A percentile compares a stretch with the other conserved stretches of the same genome.
Conservation (phyloP, 2,113 vertebrate genomes). For the Otus sunia region DNA sequence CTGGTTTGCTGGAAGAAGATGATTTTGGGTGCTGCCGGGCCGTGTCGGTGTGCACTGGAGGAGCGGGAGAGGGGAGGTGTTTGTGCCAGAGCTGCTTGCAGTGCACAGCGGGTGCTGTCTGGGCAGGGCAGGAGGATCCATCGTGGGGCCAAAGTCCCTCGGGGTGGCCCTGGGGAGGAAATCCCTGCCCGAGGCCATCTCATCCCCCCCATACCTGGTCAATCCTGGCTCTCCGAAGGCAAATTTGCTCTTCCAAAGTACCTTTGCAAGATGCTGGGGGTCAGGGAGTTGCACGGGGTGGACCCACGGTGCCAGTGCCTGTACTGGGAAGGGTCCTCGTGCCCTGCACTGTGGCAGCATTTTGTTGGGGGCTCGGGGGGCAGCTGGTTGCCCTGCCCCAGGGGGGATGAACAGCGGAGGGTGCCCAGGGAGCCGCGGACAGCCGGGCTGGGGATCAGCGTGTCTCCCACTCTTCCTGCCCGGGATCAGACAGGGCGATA, state of each 20-base stretch:
- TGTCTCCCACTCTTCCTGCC: neutral
- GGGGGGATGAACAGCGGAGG: neutral
- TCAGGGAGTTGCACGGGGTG: rapidly evolving
- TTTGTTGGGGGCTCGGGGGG: neutral
- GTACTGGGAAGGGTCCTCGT: rapidly evolving
- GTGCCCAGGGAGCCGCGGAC: neutral
- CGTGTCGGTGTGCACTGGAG: rapidly evolving
- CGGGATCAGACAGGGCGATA: rapidly evolving
- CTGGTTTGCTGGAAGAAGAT: neutral
- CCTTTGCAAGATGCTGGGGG: neutral
- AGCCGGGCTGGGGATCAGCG: rapidly evolving
- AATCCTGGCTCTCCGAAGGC: neutral
- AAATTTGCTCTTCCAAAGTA: neutral
- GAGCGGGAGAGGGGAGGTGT: too few species aligned
- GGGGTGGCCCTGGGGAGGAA: neutral
- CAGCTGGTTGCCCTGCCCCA: neutral
- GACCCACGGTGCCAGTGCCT: rapidly evolving
- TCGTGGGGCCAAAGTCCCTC: neutral
- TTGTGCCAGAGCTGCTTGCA: rapidly evolving
- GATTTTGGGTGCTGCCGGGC: neutral
- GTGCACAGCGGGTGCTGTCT: neutral
- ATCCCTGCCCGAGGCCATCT: neutral
- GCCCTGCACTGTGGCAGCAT: rapidly evolving
- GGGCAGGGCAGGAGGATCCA: neutral
- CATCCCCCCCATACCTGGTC: rapidly evolving